Percentiles rank a stretch among this genome's conserved stretches.
These are phyloP conservation scores for Labia minor DNA, from an alignment of 2,888 invertebrate genomes.

Conservation along the genomic window DNA sequence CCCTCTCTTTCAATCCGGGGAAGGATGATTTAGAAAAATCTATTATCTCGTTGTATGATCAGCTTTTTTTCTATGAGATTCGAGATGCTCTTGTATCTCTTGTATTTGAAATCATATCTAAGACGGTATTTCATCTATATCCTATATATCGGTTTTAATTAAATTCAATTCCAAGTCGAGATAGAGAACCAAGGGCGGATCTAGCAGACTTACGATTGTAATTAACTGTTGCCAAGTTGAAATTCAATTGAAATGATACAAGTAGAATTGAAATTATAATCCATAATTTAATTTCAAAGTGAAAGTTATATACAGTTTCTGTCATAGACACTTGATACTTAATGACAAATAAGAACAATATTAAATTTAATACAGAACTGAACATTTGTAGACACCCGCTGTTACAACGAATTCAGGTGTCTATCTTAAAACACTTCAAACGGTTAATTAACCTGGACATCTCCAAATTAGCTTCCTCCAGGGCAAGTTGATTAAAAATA, in stretches of 20 bases:
- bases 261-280: conserved; percentile 13
- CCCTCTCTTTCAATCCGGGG: too few species aligned
- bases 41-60: not conserved
- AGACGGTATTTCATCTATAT: conserved; percentile 5
- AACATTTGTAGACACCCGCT: not conserved
- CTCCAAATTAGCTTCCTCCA: too few species aligned
- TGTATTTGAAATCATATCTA: not conserved
- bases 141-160: not conserved
- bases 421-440: too few species aligned
- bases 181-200: not conserved
- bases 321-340: conserved; percentile 5
- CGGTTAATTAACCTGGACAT: too few species aligned
- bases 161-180: conserved; percentile 2
- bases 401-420: not conserved
- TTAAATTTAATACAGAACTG: not conserved
- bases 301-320: conserved; percentile 5
- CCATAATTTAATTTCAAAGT: conserved; percentile 9
- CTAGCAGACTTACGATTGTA: conserved; percentile 4
- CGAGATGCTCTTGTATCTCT: not conserved
- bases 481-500: too few species aligned
- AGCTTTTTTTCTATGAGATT: not conserved
- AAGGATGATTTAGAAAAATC: not conserved
- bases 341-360: conserved; percentile 1
- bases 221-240: conserved; percentile 7
- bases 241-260: conserved; percentile 1